Evolutionary conservation across 2,888 invertebrate species (phyloP).

Genomic region (Lacanobia oleracea): DNA sequence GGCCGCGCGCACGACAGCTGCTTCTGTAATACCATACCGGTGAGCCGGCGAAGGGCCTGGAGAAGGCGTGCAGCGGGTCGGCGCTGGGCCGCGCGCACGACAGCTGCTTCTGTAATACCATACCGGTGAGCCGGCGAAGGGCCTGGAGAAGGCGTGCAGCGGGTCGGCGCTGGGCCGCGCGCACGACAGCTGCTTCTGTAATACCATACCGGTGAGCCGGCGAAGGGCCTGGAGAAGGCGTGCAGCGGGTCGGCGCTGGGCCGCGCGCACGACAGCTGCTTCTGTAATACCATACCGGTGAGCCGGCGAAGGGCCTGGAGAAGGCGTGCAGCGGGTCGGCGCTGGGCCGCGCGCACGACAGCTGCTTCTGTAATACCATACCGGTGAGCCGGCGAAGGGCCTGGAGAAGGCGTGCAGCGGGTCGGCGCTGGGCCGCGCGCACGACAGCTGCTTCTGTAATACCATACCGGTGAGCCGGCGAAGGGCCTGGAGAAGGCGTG

Average conservation of each 20-base stretch:
- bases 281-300: conserved; percentile 93
- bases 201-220: conserved; percentile 91
- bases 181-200: conserved; percentile 97
- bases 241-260: conserved; percentile 86
- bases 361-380: conserved; percentile 94
- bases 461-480: conserved; percentile 92
- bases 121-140: conserved; percentile 93
- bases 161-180: conserved; percentile 86
- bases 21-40: conserved; percentile 93
- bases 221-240: conserved; percentile 92
- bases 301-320: conserved; percentile 93
- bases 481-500: conserved; percentile 92
- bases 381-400: conserved; percentile 93
- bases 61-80: conserved; percentile 88
- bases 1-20: conserved; percentile 93
- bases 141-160: conserved; percentile 90
- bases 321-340: conserved; percentile 88
- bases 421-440: conserved; percentile 86
- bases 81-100: conserved; percentile 91
- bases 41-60: conserved; percentile 93
- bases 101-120: conserved; percentile 95
- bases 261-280: conserved; percentile 94
- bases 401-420: conserved; percentile 90
- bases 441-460: conserved; percentile 96
- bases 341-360: conserved; percentile 92